phyloP scores from a whole-genome alignment of 2,797 vertebrate species.

The Pseudochromis fuscus region DNA sequence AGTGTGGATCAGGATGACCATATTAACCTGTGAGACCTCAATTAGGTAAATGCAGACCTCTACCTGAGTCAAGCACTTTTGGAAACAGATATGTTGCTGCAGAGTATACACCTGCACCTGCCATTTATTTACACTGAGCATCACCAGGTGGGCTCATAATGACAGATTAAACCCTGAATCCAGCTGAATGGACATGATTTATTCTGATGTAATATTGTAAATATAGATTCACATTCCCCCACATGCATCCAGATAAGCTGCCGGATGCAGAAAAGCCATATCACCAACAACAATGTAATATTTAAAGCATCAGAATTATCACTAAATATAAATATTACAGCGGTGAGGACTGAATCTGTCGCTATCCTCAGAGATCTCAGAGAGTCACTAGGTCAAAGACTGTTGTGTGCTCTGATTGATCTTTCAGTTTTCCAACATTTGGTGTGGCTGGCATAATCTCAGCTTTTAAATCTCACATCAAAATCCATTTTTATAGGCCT shows the following conservation, averaged over 20 bases:
- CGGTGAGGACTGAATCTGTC: neutral
- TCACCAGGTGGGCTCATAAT: constrained; percentile 33
- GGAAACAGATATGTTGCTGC: constrained; percentile 25
- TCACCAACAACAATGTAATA: neutral
- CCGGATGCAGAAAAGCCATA: neutral
- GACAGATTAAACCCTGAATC: constrained; percentile 25
- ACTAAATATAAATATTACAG: constrained; percentile 11
- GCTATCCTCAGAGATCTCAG: constrained; percentile 22
- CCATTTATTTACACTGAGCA: constrained; percentile 14
- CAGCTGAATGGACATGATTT: constrained; percentile 35
- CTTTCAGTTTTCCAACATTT: constrained; percentile 25
- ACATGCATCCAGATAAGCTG: neutral
- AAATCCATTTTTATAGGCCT: constrained; percentile 65
- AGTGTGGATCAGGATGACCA: constrained; percentile 39
- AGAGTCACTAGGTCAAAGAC: constrained; percentile 11
- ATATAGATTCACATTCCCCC: constrained; percentile 25
- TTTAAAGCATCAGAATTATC: neutral
- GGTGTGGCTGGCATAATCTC: constrained; percentile 19
- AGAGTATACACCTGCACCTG: constrained; percentile 9
- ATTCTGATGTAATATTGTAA: constrained; percentile 45
- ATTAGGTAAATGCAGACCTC: constrained; percentile 57
- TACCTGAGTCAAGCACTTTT: constrained; percentile 25
- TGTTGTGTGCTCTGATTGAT: constrained; percentile 37
- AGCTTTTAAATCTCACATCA: constrained; percentile 35
- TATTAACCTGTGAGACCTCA: constrained; percentile 73